These are phyloP conservation scores for Fragum sueziense DNA, from an alignment of 2,888 invertebrate genomes.

Conservation along the genomic window DNA sequence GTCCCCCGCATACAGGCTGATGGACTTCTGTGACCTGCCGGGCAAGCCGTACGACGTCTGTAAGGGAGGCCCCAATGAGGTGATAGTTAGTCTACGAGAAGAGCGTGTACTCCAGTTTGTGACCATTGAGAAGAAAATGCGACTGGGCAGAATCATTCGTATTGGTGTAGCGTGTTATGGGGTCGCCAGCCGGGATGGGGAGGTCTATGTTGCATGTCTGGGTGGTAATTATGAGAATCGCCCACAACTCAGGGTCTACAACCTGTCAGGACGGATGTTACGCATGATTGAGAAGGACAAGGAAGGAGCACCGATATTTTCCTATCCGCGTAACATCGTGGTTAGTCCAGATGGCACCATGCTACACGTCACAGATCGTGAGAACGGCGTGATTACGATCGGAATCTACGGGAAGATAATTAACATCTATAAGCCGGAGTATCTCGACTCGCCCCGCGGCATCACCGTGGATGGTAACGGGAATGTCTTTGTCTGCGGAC, in stretches of 20 bases:
- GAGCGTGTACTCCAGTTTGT: slow-evolving; percentile 55
- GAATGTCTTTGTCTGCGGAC: slow-evolving; percentile 51
- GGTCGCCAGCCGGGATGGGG: slow-evolving; percentile 42
- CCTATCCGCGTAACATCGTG: slow-evolving; percentile 51
- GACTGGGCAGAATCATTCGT: slow-evolving; percentile 29
- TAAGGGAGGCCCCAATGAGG: slow-evolving; percentile 38
- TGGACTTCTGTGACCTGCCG: slow-evolving; percentile 52
- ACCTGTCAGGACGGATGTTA: slow-evolving; percentile 54
- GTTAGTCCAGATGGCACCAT: slow-evolving; percentile 52
- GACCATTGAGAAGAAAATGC: slow-evolving; percentile 48
- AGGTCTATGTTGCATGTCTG: slow-evolving; percentile 47
- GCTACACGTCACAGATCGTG: slow-evolving; percentile 57
- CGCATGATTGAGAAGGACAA: slow-evolving; percentile 43
- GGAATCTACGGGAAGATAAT: slow-evolving; percentile 42
- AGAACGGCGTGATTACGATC: slow-evolving; percentile 50
- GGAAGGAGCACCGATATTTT: slow-evolving; percentile 45
- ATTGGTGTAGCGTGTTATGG: slow-evolving; percentile 54
- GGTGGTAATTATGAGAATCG: slow-evolving; percentile 56
- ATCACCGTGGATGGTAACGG: slow-evolving; percentile 50
- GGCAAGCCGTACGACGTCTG: slow-evolving; percentile 60
- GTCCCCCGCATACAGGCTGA: slow-evolving; percentile 31
- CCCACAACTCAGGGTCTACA: slow-evolving; percentile 55
- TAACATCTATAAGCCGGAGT: slow-evolving; percentile 23
- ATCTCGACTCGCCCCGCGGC: slow-evolving; percentile 48
- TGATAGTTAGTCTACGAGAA: slow-evolving; percentile 44